These are phyloP conservation scores for Sporophila hypoxantha DNA, from an alignment of 2,113 vertebrate genomes.

Conservation along the genomic window DNA sequence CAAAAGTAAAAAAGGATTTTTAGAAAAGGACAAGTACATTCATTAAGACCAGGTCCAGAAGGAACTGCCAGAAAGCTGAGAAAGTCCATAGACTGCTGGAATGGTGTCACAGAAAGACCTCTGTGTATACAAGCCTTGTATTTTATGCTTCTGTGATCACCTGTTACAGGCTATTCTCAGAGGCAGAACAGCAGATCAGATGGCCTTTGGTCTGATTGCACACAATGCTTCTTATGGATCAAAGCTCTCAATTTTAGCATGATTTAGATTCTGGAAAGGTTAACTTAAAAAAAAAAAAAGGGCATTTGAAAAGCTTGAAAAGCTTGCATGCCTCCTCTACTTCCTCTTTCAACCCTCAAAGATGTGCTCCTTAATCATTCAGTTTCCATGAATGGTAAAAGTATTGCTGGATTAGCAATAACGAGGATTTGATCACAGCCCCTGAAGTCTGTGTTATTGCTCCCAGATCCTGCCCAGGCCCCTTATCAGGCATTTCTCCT, in stretches of 20 bases:
- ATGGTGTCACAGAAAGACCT: neutral
- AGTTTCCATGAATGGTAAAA: neutral
- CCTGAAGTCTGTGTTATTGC: neutral
- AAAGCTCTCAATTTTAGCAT: neutral
- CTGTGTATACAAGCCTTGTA: neutral
- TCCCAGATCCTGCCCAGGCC: neutral
- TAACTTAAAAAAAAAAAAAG: neutral
- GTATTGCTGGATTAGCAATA: neutral
- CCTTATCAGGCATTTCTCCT: neutral
- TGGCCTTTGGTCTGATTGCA: neutral
- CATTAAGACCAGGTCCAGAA: neutral
- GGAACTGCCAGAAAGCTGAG: neutral
- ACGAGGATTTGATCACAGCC: neutral
- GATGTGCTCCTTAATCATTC: neutral
- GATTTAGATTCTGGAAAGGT: neutral
- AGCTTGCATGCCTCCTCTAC: neutral
- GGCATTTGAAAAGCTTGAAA: neutral
- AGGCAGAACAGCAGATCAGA: neutral
- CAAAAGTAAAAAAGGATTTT: neutral
- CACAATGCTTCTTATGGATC: slow-evolving; percentile 5
- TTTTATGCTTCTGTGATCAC: slow-evolving; percentile 18
- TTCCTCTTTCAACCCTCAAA: neutral
- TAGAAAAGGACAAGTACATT: neutral
- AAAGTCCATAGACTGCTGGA: neutral
- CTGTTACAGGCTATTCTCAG: neutral